Evolutionary conservation across 2,888 invertebrate genomes (phyloP), one percentile per base, ranked within the genome.

Genomic region (Stegophylla sp.): DNA sequence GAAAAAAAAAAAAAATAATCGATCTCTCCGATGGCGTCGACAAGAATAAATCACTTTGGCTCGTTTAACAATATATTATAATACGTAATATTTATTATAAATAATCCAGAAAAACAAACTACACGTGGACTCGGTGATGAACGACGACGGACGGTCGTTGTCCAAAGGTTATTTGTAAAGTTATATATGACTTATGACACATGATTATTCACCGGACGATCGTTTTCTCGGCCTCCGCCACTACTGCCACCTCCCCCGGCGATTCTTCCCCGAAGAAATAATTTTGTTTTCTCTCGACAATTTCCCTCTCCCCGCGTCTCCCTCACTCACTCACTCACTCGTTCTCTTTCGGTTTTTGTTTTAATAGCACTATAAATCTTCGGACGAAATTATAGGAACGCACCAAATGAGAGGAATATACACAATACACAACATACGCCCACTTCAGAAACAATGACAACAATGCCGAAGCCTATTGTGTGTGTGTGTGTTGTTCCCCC

Each of bases 391-490:
- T 77, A 77, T 75, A 74, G 71, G 48, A 71, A 61, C 79, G 59
- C n/a, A 66, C 79, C 59, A 71, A 79, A 71, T 23, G 71, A 79
- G 79, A 79, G 79, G 41, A 71, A 63, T 51, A 79, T 48, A 71
- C 67, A 75, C 56, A 76, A n/a, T n/a, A n/a, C n/a, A 79, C 69
- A 71, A 71, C 79, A 61, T 71, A 79, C 79, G 79, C 79, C 79
- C 79, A 79, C 79, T 79, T 71, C 79, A 71, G 79, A 79, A 79
- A 79, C 79, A 79, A 79, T 79, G 79, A 79, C 79, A 79, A 79
- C 79, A 79, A 79, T 51, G 79, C 79, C 69, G 63, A 79, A 79
- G 79, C 48, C 79, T 63, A 79, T 79, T 79, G 79, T 69, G 45
- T 28, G 59, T 20, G 41, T n/a, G n/a, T n/a, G n/a, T n/a, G n/a